Evolutionary conservation across 2,113 vertebrate genomes (phyloP).

Genomic region (Melanerpes formicivorus): DNA sequence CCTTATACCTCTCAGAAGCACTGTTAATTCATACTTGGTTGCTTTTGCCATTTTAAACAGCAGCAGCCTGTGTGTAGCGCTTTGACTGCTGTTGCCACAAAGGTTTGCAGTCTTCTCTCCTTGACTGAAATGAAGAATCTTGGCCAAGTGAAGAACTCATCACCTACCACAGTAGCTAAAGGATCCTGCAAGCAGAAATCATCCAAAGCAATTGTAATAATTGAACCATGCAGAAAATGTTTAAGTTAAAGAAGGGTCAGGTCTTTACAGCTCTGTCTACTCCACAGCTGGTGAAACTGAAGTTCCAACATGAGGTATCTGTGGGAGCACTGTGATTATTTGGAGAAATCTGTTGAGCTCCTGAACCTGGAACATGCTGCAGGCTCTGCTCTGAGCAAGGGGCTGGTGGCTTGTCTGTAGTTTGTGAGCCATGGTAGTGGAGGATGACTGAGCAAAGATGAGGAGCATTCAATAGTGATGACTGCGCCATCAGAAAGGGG

Average conservation of each 20-base stretch:
- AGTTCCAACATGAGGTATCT: neutral
- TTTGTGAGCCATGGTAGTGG: fast-evolving
- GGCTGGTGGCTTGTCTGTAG: neutral
- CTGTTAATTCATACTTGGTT: neutral
- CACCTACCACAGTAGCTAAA: neutral
- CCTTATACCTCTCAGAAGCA: neutral
- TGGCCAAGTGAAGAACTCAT: neutral
- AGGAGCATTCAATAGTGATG: neutral
- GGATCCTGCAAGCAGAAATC: neutral
- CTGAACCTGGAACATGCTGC: fast-evolving
- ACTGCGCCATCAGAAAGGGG: fast-evolving
- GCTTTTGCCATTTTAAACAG: neutral
- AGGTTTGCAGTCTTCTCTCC: neutral
- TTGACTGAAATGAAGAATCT: neutral
- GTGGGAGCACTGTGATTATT: neutral
- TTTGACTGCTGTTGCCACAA: neutral
- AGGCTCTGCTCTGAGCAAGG: neutral
- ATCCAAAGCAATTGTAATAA: neutral
- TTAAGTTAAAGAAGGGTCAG: neutral
- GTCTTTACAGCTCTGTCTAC: neutral
- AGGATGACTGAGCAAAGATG: too few relatives aligned
- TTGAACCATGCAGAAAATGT: neutral
- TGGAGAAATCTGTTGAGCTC: neutral
- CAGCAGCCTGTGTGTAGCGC: neutral
- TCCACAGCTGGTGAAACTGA: neutral